Evolutionary conservation across 2,888 invertebrate genomes (phyloP), one percentile per base, ranked within the genome.

Genomic region (Eilema depressum): DNA sequence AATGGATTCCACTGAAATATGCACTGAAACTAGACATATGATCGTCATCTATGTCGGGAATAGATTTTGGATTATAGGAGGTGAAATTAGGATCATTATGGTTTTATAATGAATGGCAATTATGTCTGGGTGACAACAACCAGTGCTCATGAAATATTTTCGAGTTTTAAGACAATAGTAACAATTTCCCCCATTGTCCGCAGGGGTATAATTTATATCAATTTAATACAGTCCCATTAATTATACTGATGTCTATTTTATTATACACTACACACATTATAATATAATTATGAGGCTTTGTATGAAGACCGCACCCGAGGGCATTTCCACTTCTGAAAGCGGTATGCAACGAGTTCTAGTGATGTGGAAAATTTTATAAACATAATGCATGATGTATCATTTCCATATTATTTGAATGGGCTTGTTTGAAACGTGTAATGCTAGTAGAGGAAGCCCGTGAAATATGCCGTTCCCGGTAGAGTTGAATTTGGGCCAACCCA

Each of bases 161-260:
- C 68, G 56, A 60, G 71, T 53, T 71, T 47, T 10, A 1, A 41
- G 14, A 25, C 66, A 64, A 59, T 47, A 63, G 59, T 26, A 53
- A 12, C 26, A 11, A 4, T 17, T 23, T 20, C 12, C 53, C n/a
- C 56, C 63, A 63, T 12, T 26, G 59, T 81, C 76, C 81, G 66
- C 61, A 47, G 77, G 76, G 84, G 77, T 71, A 76, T 75, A 76
- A 84, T 84, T 81, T 78, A 83, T 85, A 83, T 81, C 83, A 84
- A 84, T 84, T 85, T 77, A 77, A 75, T 81, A 77, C 75, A 75
- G 74, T 69, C 70, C 74, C 76, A 79, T 77, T 83, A 62, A 79
- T 79, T 84, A 80, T 75, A 75, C 75, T 41, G 69, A 63, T 69
- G 70, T 73, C 71, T 76, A 73, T 75, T 77, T 73, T 76, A 83